Evolutionary conservation across 2,888 invertebrate genomes (phyloP), one percentile per base, ranked within the genome.

Genomic region (Asteroscopus sphinx): DNA sequence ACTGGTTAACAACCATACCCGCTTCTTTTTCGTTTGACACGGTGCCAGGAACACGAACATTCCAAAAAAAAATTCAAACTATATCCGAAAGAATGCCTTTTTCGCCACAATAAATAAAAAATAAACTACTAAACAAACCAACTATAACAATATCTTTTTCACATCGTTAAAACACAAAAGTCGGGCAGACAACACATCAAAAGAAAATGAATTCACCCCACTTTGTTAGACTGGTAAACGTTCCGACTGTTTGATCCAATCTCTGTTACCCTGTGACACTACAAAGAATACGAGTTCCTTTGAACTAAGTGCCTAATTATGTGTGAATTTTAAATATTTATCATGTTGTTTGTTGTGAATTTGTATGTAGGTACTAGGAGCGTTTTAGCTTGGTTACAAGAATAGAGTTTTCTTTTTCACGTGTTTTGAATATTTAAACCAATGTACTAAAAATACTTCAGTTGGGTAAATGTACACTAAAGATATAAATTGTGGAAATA

Each of bases 221-320:
- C 37, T 32, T 49, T 47, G 44, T 57, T 45, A 11, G 33, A 37
- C 53, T 30, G 48, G 36, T 9, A 13, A 40, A 41, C 25, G 13
- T 1, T n/a, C 36, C 26, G 33, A 37, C 21, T 7, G 45, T 52
- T 61, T 48, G 40, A 48, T 52, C 36, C 26, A 5, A 11, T 7
- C n/a, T 33, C 11, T 6, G 9, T 12, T 62, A 57, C 4, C 11
- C 40, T 45, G 51, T 47, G 68, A 58, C 48, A 51, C 9, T 53
- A 58, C 64, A 68, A 68, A 68, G 68, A 36, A 37, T 35, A 33
- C 6, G 1, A 2, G 5, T 6, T 16, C 53, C 46, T 63, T 68
- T 63, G 59, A 64, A 59, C 41, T 53, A 42, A 53, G 39, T 44
- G 53, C 33, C 68, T 72, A 68, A 70, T 64, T 68, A 48, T 59